These are phyloP conservation scores for Callocephalon fimbriatum DNA, from an alignment of 2,113 vertebrate species.

Conservation along the genomic window DNA sequence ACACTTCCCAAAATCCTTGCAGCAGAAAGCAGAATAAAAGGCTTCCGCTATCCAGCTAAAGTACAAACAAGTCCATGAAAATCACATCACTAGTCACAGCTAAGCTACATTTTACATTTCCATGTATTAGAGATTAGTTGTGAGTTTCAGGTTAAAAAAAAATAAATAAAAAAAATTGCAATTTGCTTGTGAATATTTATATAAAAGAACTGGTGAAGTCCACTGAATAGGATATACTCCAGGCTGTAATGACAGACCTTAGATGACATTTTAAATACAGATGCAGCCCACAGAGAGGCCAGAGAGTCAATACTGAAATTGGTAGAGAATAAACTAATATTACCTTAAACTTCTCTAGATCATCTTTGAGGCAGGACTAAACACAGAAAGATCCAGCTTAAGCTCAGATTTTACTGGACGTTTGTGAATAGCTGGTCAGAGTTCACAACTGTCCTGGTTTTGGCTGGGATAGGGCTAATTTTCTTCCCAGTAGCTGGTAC, in stretches of 20 bases:
- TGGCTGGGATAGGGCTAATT: background rate
- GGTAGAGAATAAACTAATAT: background rate
- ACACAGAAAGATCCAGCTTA: background rate
- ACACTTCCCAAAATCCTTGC: background rate
- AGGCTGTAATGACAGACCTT: background rate
- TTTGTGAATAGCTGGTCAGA: background rate
- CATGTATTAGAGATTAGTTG: background rate
- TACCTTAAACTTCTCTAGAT: background rate
- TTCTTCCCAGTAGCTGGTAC: background rate
- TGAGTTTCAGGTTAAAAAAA: background rate
- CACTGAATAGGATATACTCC: background rate
- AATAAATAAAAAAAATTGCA: background rate
- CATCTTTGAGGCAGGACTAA: background rate
- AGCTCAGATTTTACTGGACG: background rate
- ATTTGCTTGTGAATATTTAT: background rate
- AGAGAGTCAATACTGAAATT: background rate
- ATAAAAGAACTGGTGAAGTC: background rate
- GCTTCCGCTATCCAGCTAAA: background rate
- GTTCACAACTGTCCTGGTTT: background rate
- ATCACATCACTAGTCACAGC: background rate
- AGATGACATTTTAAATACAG: background rate
- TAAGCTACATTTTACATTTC: background rate
- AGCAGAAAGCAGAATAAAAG: background rate
- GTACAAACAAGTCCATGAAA: conserved; percentile 10
- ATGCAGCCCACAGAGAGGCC: background rate